Conservation (phyloP, 2,113 vertebrate genomes). For the Aspiorhynchus laticeps region DNA sequence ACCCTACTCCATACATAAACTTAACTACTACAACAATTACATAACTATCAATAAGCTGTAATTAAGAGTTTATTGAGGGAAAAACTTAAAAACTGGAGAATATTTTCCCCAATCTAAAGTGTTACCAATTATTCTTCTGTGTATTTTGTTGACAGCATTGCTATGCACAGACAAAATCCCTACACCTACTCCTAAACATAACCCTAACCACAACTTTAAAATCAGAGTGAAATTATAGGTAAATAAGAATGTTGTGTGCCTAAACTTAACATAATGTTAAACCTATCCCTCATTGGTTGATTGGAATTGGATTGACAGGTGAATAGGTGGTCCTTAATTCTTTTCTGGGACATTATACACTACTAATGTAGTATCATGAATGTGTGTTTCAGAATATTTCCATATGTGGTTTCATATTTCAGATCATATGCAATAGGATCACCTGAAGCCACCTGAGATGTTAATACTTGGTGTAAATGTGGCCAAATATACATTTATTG, state of each 20-base stretch:
- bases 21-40: too few species aligned
- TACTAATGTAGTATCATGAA: neutral
- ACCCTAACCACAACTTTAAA: neutral
- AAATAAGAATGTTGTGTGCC: too few species aligned
- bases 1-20: too few species aligned
- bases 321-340: neutral
- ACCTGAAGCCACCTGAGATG: too few species aligned
- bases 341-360: neutral
- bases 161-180: neutral
- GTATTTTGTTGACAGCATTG: neutral
- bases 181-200: too few species aligned
- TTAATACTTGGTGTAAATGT: neutral
- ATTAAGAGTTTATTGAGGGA: neutral
- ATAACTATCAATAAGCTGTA: too few species aligned
- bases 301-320: neutral
- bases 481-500: neutral
- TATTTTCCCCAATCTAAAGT: neutral
- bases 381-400: neutral
- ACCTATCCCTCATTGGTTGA: neutral
- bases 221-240: neutral
- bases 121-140: neutral
- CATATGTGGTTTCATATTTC: neutral
- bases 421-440: too few species aligned
- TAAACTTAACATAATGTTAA: neutral
- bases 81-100: too few species aligned